Conservation (phyloP, 2,888 invertebrate species). For the Drosophila bunnanda region DNA sequence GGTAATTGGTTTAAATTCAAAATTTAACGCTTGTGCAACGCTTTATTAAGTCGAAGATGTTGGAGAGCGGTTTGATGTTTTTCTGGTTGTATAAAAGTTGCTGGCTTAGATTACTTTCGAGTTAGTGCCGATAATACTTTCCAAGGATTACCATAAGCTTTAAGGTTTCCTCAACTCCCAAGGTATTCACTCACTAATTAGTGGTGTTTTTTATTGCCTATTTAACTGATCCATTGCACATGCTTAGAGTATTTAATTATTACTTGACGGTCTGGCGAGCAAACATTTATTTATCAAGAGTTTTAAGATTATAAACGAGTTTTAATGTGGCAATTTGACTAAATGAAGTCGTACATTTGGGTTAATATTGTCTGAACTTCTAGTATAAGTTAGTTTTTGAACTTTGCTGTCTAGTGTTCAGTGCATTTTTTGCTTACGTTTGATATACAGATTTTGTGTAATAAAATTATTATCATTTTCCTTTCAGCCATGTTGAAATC, state of each 20-base stretch:
- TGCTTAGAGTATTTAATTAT: not conserved
- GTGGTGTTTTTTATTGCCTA: conserved; percentile 2
- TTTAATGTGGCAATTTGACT: not conserved
- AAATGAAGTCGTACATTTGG: conserved; percentile 3
- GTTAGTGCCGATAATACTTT: conserved; percentile 10
- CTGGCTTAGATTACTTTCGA: conserved; percentile 21
- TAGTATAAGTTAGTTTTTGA: not conserved
- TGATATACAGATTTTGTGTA: conserved; percentile 2
- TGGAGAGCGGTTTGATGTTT: conserved; percentile 8
- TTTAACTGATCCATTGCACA: conserved; percentile 14
- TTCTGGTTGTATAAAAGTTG: conserved; percentile 26
- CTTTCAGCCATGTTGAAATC: conserved; percentile 84
- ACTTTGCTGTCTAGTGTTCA: conserved; percentile 8
- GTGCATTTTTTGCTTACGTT: conserved; percentile 6
- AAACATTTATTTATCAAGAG: not conserved
- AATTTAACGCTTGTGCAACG: conserved; percentile 43
- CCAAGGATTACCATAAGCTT: conserved; percentile 7
- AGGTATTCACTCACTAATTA: conserved; percentile 7
- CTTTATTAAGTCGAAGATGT: conserved; percentile 6
- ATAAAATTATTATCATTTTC: conserved; percentile 29
- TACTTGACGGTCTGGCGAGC: conserved; percentile 5
- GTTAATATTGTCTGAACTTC: not conserved
- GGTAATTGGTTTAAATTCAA: conserved; percentile 38
- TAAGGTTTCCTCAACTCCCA: not conserved
- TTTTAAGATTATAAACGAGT: not conserved